Evolutionary conservation across 2,797 vertebrate genomes (phyloP).

Genomic region (Spinus pinus): DNA sequence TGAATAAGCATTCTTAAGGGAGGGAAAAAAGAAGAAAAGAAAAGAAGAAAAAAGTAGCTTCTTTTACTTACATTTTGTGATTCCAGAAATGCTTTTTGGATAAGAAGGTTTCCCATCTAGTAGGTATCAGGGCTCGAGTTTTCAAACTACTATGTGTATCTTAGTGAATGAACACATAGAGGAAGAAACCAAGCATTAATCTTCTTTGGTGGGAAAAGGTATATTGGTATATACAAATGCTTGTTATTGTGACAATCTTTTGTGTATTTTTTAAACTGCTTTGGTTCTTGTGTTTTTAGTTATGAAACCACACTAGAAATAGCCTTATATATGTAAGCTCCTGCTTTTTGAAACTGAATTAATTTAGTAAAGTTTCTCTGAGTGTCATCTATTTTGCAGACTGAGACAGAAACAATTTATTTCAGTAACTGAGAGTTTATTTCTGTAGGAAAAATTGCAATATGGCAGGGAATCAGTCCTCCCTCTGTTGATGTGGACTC

Average conservation of each 20-base stretch:
- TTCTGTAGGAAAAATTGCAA: neutral
- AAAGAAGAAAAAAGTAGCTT: no score
- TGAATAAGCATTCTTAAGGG: neutral
- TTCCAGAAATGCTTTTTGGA: neutral
- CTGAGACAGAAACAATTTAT: neutral
- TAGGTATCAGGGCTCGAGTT: neutral
- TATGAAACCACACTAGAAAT: neutral
- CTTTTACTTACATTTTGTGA: neutral
- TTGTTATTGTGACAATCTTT: neutral
- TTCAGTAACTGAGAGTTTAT: neutral
- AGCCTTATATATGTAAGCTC: neutral
- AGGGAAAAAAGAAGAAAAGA: no score
- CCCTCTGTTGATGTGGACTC: neutral
- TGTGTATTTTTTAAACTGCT: neutral
- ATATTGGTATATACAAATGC: neutral
- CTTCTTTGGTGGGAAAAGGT: neutral
- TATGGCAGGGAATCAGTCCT: neutral
- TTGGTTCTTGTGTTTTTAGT: neutral
- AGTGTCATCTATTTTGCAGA: neutral
- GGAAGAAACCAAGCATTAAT: accelerated
- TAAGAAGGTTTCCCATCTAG: neutral
- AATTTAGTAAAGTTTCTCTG: neutral
- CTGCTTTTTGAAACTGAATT: neutral
- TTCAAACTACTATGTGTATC: neutral
- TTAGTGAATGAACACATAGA: neutral